phyloP scores from a whole-genome alignment of 1,140 invertebrate species.

The Nasonia longicornis region DNA sequence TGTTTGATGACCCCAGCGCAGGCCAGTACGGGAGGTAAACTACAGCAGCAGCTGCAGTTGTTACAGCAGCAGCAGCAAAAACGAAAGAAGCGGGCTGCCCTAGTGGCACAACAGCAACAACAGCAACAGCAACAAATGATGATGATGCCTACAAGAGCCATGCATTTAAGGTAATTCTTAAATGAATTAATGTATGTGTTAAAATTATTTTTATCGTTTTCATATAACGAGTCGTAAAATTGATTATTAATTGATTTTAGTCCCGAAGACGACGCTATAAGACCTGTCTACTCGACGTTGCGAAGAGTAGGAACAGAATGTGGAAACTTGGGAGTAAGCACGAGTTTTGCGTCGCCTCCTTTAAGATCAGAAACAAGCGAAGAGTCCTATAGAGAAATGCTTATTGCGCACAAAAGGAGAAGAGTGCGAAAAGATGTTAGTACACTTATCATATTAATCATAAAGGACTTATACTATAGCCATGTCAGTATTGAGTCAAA shows the following conservation, averaged over 20 bases:
- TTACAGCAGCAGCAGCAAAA: constrained; percentile 71
- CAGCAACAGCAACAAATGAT: constrained; percentile 14
- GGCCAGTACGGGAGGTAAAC: constrained; percentile 53
- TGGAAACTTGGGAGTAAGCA: constrained; percentile 52
- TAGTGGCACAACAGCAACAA: constrained; percentile 69
- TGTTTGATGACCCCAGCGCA: constrained; percentile 50
- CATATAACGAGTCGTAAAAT: not conserved
- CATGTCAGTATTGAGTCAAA: constrained; percentile 18
- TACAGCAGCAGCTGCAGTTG: constrained; percentile 43
- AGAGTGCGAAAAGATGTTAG: constrained; percentile 72
- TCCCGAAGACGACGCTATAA: constrained; percentile 60
- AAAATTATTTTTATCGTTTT: no score
- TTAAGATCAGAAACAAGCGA: constrained; percentile 72
- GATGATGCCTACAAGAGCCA: constrained; percentile 10
- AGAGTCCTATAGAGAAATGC: constrained; percentile 76
- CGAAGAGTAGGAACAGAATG: constrained; percentile 69
- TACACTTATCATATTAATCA: constrained; percentile 43
- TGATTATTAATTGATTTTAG: constrained; percentile 16
- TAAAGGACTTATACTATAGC: no score
- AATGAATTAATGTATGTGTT: no score
- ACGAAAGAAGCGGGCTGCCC: constrained; percentile 77
- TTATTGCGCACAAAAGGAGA: constrained; percentile 75
- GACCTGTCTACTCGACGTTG: constrained; percentile 70
- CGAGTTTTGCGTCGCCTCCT: constrained; percentile 50
- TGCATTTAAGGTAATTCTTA: constrained; percentile 22